A percentile compares a stretch with the other conserved stretches of the same genome.
phyloP scores from a whole-genome alignment of 2,888 invertebrate genomes.

The Hemaris fuciformis region DNA sequence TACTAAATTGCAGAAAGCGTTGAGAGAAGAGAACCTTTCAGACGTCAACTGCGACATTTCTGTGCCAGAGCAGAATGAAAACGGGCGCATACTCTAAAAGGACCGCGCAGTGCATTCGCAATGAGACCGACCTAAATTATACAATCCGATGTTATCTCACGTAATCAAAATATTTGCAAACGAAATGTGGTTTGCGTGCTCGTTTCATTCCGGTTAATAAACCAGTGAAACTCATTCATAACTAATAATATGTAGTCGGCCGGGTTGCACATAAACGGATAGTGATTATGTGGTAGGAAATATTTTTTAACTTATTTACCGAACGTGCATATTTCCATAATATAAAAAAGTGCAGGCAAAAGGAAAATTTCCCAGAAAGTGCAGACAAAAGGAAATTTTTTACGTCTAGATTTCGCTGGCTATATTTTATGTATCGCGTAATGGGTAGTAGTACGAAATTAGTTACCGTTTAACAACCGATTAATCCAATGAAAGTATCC shows the following conservation, averaged over 20 bases:
- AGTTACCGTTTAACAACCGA: too few species aligned
- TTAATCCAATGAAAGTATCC: too few species aligned
- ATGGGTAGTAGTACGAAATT: too few species aligned
- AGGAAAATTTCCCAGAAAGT: too few species aligned
- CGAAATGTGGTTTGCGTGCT: background rate
- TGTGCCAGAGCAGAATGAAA: background rate
- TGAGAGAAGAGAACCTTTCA: background rate
- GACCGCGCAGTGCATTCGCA: background rate
- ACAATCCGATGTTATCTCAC: conserved; percentile 1
- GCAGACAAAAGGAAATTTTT: too few species aligned
- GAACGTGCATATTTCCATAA: too few species aligned
- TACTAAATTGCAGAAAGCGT: background rate
- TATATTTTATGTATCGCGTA: too few species aligned
- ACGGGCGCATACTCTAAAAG: background rate
- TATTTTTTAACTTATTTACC: background rate
- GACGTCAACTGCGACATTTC: background rate
- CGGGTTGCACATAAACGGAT: background rate
- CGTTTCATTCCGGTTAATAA: conserved; percentile 23
- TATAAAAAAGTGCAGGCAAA: too few species aligned
- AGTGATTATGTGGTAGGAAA: background rate
- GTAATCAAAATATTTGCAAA: background rate
- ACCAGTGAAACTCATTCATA: conserved; percentile 20
- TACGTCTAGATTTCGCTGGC: too few species aligned
- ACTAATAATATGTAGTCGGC: background rate
- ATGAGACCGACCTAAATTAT: background rate